Base-by-base conservation (phyloP, 2,113 vertebrate species). In the Desmodus rotundus region DNA sequence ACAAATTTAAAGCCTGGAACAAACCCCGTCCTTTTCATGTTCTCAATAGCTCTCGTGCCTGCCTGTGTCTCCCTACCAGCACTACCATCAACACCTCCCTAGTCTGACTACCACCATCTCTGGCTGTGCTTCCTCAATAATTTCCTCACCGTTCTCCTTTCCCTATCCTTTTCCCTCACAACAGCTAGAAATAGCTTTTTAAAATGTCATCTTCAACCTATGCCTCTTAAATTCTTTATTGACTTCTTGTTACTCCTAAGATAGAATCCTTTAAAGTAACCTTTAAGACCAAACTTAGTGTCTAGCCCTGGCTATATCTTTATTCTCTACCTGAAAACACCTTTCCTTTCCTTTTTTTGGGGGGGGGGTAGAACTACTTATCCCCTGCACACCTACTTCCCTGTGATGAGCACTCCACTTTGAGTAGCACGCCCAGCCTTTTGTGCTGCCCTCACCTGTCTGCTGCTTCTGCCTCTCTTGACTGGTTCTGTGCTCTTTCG, bases 381-480 rank as follows among this genome's bases (percentile, higher is more conserved):
- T 16, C 24, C 20, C 20, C 4, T 14, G 31, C 7, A 31, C 1
- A 7, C 12, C 0, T 74, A 12, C 47, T 86, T 24, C 43, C 74
- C 13, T 20, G 2, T 8, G 4, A 33, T 19, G 7, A 10, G 33
- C 9, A 2, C 19, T 15, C 2, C 6, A 33, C 8, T 13, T n/a
- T 24, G n/a, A 83, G 7, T 28, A 15, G 52, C 5, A 20, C 1
- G 2, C 7, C 24, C 7, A 38, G 26, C 3, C 28, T 74, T 28
- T 16, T 61, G 5, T 36, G 15, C 43, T 24, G 3, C 1, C 4
- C 16, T 36, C 54, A 31, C 41, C 56, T 11, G 0, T 31, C 31
- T 76, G 5, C 14, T 20, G 4, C 11, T 11, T 76, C 74, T 52
- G 8, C 16, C 11, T 56, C 24, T 78, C 17, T 33, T 20, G 24